Percentiles rank a stretch among this genome's conserved stretches.
Evolutionary conservation across 2,888 invertebrate genomes (phyloP).

Genomic region (Elysia crispata): DNA sequence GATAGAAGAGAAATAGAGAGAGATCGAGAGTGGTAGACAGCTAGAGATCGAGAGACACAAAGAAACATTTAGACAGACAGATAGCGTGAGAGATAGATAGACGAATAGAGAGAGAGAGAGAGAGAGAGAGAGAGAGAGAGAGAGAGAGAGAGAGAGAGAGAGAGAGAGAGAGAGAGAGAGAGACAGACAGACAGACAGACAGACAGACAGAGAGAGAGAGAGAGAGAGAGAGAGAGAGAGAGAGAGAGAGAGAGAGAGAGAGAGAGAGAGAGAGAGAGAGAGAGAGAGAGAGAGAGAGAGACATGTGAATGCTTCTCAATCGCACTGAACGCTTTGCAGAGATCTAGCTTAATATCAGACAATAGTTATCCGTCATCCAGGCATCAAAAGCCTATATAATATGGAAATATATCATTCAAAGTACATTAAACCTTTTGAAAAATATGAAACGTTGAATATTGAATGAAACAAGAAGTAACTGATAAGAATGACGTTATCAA

Average conservation of each 20-base stretch:
- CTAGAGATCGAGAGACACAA: background rate
- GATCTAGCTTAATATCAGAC: too few species aligned
- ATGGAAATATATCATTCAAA: too few species aligned
- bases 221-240: background rate
- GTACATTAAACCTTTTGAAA: too few species aligned
- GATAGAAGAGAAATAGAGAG: background rate
- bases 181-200: conserved; percentile 24
- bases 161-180: conserved; percentile 1
- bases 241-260: conserved; percentile 1
- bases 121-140: background rate
- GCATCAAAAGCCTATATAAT: too few species aligned
- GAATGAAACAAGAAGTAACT: too few species aligned
- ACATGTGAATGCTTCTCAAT: too few species aligned
- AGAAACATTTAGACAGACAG: background rate
- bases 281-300: conserved; percentile 33
- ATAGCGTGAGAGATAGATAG: background rate
- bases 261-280: conserved; percentile 9
- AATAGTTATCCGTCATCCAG: too few species aligned
- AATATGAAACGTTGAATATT: too few species aligned
- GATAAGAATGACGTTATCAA: too few species aligned
- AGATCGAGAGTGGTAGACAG: background rate
- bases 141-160: background rate
- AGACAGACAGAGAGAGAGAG: background rate
- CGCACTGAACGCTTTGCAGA: too few species aligned
- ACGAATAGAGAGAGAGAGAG: conserved; percentile 14